Conservation (phyloP, 2,113 vertebrate species). For the Podarcis raffonei region DNA sequence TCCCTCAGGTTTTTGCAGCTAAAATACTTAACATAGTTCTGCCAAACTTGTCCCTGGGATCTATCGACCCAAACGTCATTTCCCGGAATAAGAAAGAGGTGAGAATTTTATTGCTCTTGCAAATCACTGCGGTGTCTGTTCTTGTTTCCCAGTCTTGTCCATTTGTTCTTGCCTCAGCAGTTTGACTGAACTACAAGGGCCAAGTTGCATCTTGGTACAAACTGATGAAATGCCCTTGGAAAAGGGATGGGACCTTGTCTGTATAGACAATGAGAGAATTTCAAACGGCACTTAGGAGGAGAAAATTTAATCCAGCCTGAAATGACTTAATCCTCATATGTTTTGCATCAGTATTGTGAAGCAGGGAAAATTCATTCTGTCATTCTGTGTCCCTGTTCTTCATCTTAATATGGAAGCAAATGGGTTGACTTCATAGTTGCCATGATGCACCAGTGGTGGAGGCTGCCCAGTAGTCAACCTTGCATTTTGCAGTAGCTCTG, state of each 20-base stretch:
- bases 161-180: not conserved
- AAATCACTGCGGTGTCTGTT: not conserved
- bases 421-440: not conserved
- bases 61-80: slow-evolving; percentile 85
- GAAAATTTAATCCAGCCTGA: not conserved
- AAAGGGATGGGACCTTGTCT: not conserved
- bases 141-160: too few species aligned
- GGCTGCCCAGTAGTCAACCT: not conserved
- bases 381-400: not conserved
- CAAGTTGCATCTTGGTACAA: not conserved
- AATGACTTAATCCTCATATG: not conserved
- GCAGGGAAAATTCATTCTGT: not conserved
- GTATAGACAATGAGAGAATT: not conserved
- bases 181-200: not conserved
- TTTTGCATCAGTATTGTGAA: not conserved
- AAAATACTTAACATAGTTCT: slow-evolving; percentile 89
- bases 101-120: slow-evolving; percentile 50
- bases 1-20: slow-evolving; percentile 86
- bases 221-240: not conserved
- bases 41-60: slow-evolving; percentile 86
- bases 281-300: not conserved
- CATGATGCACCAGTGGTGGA: not conserved
- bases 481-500: not conserved
- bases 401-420: not conserved
- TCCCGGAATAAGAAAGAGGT: slow-evolving; percentile 92